These are phyloP conservation scores for Lasioglossum baleicum DNA, from an alignment of 1,140 invertebrate species.

Conservation along the genomic window DNA sequence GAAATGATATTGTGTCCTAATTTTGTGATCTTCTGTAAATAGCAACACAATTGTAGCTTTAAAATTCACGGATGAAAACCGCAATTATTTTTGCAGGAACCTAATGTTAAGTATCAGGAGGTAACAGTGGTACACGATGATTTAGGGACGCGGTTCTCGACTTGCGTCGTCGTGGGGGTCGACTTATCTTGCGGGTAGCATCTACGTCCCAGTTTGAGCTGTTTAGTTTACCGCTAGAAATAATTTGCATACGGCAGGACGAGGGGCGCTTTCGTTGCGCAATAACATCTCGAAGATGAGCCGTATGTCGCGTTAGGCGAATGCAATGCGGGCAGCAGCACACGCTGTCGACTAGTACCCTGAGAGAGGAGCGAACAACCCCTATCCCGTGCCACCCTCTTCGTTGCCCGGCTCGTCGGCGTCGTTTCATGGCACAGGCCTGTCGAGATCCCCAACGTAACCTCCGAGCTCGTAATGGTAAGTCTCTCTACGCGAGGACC, in stretches of 20 bases:
- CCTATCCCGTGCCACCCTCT: background rate
- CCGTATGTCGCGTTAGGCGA: conserved; percentile 59
- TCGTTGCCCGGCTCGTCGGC: conserved; percentile 25
- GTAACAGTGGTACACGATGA: background rate
- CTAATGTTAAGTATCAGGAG: background rate
- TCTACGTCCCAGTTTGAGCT: conserved; percentile 47
- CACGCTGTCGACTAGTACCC: conserved; percentile 35
- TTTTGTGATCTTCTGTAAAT: too few species aligned
- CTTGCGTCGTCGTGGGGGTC: background rate
- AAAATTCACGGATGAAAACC: too few species aligned
- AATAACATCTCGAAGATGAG: conserved; percentile 77
- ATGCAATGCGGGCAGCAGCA: conserved; percentile 42
- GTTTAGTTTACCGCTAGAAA: conserved; percentile 76
- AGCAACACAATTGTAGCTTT: too few species aligned
- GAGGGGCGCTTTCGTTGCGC: conserved; percentile 51
- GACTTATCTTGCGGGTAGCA: conserved; percentile 41
- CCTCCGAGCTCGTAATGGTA: conserved; percentile 65
- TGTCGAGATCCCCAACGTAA: conserved; percentile 51
- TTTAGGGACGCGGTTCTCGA: conserved; percentile 3
- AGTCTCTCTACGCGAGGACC: conserved; percentile 66
- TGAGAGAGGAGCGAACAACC: background rate
- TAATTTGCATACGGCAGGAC: conserved; percentile 71
- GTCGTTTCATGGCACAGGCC: conserved; percentile 31
- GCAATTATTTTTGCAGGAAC: too few species aligned
- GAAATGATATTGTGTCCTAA: too few species aligned